Evolutionary conservation across 1,140 invertebrate genomes (phyloP), one percentile per base, ranked within the genome.

Genomic region (Olivierus martensii): DNA sequence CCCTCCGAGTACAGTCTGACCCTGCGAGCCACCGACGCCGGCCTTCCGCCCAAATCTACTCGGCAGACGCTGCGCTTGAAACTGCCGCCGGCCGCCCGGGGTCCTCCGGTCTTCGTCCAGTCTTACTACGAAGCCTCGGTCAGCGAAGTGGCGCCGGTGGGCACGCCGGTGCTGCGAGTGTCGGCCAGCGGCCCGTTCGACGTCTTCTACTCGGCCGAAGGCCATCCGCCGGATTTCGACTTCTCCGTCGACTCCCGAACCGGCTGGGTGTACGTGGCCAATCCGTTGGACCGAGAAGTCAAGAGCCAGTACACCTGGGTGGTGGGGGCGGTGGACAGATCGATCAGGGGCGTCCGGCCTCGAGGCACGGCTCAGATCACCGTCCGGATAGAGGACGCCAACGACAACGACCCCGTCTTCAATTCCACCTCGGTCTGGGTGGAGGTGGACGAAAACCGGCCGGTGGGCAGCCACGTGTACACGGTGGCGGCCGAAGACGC

Each of bases 351-450:
- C 75, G 77, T 57, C 72, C 81, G 22, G 35, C 49, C 49, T 3
- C 49, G 49, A 6, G 79, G 83, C 44, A 88, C 87, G 0, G 86
- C 86, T 0, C 87, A 88, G 69, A 80, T 93, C 15, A 82, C 87
- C 71, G 79, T 94, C 41, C 79, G 81, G 57, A 80, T 94, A 0
- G 65, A 84, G 45, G 91, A 94, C 69, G 80, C 83, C 17, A 94
- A 94, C 67, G 90, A 95, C 69, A 93, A 94, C 68, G 84, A 88
- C 65, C 88, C 88, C 0, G 70, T 82, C n/a, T 94, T 95, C 65
- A 84, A 86, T 48, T 71, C 56, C 10, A 52, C 45, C 21, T 64
- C 63, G 15, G 61, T 65, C 46, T 85, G 93, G 72, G 66, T 73
- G 7, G 56, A 56, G 49, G 59, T 76, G 2, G 79, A 86, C 49